Conservation (phyloP, 2,888 invertebrate genomes). For the Chironomus tentans region DNA sequence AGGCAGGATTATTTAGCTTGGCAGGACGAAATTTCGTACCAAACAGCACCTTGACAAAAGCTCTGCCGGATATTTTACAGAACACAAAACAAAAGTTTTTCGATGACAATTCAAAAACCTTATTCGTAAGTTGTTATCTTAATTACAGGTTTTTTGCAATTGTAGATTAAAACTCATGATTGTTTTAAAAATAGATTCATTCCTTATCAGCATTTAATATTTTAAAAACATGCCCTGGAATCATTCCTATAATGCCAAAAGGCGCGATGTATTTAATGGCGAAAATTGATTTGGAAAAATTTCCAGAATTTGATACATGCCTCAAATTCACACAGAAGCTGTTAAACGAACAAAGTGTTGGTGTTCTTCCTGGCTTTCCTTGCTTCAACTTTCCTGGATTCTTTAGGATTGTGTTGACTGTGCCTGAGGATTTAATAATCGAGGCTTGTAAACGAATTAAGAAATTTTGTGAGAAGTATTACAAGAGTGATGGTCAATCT, state of each 20-base stretch:
- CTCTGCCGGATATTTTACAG: slow-evolving; percentile 73
- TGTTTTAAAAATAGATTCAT: slow-evolving; percentile 50
- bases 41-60: slow-evolving; percentile 84
- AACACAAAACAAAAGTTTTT: slow-evolving; percentile 81
- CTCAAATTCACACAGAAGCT: slow-evolving; percentile 78
- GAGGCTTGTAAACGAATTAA: slow-evolving; percentile 81
- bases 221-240: slow-evolving; percentile 62
- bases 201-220: slow-evolving; percentile 67
- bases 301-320: slow-evolving; percentile 72
- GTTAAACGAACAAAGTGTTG: slow-evolving; percentile 91
- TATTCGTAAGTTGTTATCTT: too few relatives aligned
- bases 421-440: slow-evolving; percentile 69
- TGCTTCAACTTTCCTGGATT: slow-evolving; percentile 66
- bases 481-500: not conserved
- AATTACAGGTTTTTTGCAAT: too few relatives aligned
- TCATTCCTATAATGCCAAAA: slow-evolving; percentile 69
- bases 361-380: slow-evolving; percentile 82
- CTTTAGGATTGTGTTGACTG: slow-evolving; percentile 87
- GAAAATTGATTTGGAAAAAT: slow-evolving; percentile 64
- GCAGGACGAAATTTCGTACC: slow-evolving; percentile 86
- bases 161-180: too few relatives aligned
- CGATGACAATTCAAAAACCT: slow-evolving; percentile 44
- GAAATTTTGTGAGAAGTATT: slow-evolving; percentile 67
- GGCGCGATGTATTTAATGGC: slow-evolving; percentile 99
- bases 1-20: slow-evolving; percentile 47